Conservation (phyloP, 2,113 vertebrate genomes). For the Cebidichthys violaceus region DNA sequence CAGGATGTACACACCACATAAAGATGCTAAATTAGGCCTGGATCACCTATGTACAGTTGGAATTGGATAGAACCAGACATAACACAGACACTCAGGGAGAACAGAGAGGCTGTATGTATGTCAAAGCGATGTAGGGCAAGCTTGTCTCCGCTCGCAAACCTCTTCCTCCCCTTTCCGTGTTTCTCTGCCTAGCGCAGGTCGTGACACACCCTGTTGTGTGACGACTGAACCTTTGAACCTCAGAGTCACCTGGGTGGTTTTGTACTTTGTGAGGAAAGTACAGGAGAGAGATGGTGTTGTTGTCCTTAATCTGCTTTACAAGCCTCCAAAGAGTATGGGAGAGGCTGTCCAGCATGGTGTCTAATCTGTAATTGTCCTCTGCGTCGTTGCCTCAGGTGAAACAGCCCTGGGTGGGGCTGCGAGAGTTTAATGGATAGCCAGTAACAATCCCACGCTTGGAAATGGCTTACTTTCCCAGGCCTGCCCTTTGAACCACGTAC, state of each 20-base stretch:
- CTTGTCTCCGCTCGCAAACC: constrained; percentile 5
- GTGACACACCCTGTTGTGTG: constrained; percentile 56
- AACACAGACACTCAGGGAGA: constrained; percentile 42
- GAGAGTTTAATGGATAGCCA: constrained; percentile 69
- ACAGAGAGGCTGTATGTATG: constrained; percentile 35
- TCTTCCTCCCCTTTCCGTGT: constrained; percentile 18
- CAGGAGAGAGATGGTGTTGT: constrained; percentile 66
- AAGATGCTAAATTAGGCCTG: constrained; percentile 48
- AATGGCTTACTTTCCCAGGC: constrained; percentile 67
- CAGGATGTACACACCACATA: constrained; percentile 23
- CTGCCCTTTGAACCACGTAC: constrained; percentile 69
- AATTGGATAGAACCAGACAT: constrained; percentile 28
- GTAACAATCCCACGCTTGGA: constrained; percentile 73
- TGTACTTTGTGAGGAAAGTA: constrained; percentile 71
- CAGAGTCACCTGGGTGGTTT: constrained; percentile 65
- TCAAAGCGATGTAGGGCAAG: constrained; percentile 43
- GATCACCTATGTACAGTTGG: constrained; percentile 32
- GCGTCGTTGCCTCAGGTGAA: constrained; percentile 74
- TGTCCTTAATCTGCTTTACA: constrained; percentile 80
- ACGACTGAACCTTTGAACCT: constrained; percentile 76
- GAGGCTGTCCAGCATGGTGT: constrained; percentile 60
- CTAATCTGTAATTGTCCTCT: constrained; percentile 81
- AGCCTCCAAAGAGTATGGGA: constrained; percentile 69
- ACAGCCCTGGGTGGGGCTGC: constrained; percentile 67
- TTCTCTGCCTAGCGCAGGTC: constrained; percentile 11